Percentiles rank a stretch among this genome's conserved stretches.
Conservation (phyloP, 2,113 vertebrate species). For the Pao palembangensis region DNA sequence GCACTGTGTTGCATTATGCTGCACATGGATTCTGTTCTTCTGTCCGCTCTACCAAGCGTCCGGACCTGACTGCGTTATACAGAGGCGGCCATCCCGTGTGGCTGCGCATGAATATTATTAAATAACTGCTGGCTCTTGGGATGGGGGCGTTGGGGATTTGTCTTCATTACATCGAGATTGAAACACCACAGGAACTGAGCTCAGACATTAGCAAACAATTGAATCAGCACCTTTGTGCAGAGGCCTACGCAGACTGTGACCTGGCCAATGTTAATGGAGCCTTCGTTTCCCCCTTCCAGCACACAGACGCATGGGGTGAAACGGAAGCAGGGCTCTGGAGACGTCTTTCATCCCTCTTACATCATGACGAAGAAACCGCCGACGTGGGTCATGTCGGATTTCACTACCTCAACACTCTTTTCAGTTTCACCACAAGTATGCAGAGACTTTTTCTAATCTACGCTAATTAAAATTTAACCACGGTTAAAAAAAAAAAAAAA, state of each 20-base stretch:
- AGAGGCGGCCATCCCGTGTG: constrained; percentile 1
- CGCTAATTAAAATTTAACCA: no score
- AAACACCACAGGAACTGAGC: constrained; percentile 3
- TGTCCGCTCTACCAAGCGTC: constrained; percentile 5
- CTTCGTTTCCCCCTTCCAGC: constrained; percentile 20
- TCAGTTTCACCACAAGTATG: no score
- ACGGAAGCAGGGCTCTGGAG: constrained; percentile 26
- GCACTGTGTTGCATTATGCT: not conserved
- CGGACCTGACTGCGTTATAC: constrained; percentile 1
- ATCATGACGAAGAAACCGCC: constrained; percentile 46
- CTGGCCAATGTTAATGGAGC: constrained; percentile 20
- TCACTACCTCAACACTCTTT: constrained; percentile 19
- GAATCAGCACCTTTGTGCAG: constrained; percentile 30
- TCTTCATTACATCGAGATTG: constrained; percentile 3
- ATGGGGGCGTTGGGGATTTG: not conserved
- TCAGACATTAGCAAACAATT: constrained; percentile 20
- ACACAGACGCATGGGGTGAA: constrained; percentile 24
- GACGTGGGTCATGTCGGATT: constrained; percentile 35
- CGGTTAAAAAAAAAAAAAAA: no score
- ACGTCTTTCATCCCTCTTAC: constrained; percentile 57
- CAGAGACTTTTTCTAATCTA: no score
- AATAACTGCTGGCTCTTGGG: constrained; percentile 1
- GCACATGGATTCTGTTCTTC: constrained; percentile 8
- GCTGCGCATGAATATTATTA: constrained; percentile 13
- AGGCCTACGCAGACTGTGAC: constrained; percentile 8